Percentiles rank a stretch among this genome's conserved stretches.
These are phyloP conservation scores for Morpho deidamia DNA, from an alignment of 2,888 invertebrate species.

Conservation along the genomic window DNA sequence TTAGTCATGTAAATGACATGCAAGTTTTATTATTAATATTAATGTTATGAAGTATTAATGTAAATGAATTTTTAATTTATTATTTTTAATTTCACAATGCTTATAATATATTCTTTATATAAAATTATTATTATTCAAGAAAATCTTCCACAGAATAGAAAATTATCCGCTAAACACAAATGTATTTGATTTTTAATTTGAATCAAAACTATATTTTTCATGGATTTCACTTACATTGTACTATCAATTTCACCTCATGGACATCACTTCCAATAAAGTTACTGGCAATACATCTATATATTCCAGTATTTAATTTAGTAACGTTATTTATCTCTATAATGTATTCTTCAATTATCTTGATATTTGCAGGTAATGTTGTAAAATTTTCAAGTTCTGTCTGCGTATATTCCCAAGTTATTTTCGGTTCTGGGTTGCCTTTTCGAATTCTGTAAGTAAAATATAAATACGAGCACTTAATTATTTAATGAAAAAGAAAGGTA, in stretches of 20 bases:
- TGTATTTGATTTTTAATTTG: no score
- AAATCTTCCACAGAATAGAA: no score
- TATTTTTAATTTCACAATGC: no score
- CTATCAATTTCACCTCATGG: conserved; percentile 41
- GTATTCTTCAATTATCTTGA: conserved; percentile 25
- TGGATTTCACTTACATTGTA: conserved; percentile 59
- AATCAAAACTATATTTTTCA: no score
- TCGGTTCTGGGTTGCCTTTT: conserved; percentile 52
- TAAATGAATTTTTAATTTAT: no score
- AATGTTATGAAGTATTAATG: no score
- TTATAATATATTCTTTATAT: no score
- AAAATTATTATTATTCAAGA: no score
- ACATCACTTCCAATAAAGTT: conserved; percentile 53
- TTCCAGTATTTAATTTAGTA: conserved; percentile 40
- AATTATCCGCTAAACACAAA: no score
- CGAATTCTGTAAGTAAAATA: conserved; percentile 36
- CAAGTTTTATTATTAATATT: no score
- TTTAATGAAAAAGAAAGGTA: neutral
- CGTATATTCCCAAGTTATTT: conserved; percentile 45
- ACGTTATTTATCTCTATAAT: conserved; percentile 37
- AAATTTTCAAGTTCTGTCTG: conserved; percentile 26
- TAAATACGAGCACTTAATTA: neutral
- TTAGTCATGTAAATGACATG: no score
- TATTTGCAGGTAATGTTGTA: conserved; percentile 26
- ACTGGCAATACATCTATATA: conserved; percentile 52